phyloP scores from a whole-genome alignment of 2,113 vertebrate genomes.

The Channa maculata region DNA sequence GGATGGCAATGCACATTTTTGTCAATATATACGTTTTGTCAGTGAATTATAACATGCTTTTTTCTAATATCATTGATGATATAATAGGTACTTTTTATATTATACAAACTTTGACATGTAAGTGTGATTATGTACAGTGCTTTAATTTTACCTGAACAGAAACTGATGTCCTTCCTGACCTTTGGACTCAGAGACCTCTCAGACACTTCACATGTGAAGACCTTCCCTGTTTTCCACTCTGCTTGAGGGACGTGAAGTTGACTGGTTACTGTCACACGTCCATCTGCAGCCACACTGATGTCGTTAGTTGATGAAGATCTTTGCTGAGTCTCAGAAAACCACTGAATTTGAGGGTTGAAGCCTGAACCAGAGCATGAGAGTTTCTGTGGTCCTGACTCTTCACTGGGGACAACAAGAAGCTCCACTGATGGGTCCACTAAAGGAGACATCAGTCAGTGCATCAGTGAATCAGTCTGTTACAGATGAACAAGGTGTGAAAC shows the following conservation, averaged over 20 bases:
- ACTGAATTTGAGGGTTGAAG: slow-evolving; percentile 74
- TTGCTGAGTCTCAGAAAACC: slow-evolving; percentile 35
- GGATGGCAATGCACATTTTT: too few relatives aligned
- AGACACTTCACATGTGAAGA: slow-evolving; percentile 68
- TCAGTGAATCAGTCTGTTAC: background rate
- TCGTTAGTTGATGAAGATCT: background rate
- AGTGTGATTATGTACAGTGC: too few relatives aligned
- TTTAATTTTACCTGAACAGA: slow-evolving; percentile 76
- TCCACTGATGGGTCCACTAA: slow-evolving; percentile 68
- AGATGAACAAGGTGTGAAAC: background rate
- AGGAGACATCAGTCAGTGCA: background rate
- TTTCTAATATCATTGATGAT: too few relatives aligned
- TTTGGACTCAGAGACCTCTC: background rate
- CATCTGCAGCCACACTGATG: slow-evolving; percentile 53
- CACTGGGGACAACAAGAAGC: slow-evolving; percentile 40
- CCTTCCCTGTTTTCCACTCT: slow-evolving; percentile 68
- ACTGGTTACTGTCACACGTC: slow-evolving; percentile 65
- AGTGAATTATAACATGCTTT: too few relatives aligned
- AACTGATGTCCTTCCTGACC: slow-evolving; percentile 24
- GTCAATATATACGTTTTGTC: too few relatives aligned
- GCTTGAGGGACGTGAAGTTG: slow-evolving; percentile 34
- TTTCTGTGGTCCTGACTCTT: slow-evolving; percentile 38
- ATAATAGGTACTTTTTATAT: too few relatives aligned
- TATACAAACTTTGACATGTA: too few relatives aligned
- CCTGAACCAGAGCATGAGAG: slow-evolving; percentile 70